Conservation (phyloP, 2,113 vertebrate genomes). For the Geococcyx californianus region DNA sequence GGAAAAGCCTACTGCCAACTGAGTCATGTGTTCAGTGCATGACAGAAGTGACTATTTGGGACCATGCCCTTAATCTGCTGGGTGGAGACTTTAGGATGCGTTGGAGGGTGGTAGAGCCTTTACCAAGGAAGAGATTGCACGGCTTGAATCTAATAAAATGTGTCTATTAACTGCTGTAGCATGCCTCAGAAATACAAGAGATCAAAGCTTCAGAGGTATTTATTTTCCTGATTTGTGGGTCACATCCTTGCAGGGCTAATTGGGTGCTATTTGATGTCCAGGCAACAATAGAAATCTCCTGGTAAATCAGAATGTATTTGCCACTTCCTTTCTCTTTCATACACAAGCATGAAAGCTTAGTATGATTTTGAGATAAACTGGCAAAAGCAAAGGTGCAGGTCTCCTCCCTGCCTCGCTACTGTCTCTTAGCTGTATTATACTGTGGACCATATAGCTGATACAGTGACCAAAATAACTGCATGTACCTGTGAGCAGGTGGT, state of each 20-base stretch:
- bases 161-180: not conserved
- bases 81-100: not conserved
- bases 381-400: not conserved
- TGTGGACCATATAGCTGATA: not conserved
- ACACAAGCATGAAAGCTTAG: not conserved
- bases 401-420: not conserved
- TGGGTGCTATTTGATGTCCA: slow-evolving; percentile 53
- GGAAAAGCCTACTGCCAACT: slow-evolving; percentile 30
- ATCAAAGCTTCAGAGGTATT: slow-evolving; percentile 10
- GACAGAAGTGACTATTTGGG: slow-evolving; percentile 52
- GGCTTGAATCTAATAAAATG: slow-evolving; percentile 21
- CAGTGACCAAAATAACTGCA: not conserved
- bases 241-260: slow-evolving; percentile 55
- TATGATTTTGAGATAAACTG: slow-evolving; percentile 1
- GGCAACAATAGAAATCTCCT: slow-evolving; percentile 43
- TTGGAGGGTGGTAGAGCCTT: not conserved
- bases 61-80: slow-evolving; percentile 40
- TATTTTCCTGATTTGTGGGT: slow-evolving; percentile 66
- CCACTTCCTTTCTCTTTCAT: not conserved
- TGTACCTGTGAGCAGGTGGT: not conserved
- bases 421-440: not conserved
- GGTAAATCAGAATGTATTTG: slow-evolving; percentile 13
- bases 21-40: slow-evolving; percentile 19
- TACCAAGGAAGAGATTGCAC: not conserved
- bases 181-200: not conserved